Conservation (phyloP, 2,113 vertebrate genomes). For the Parus major region DNA sequence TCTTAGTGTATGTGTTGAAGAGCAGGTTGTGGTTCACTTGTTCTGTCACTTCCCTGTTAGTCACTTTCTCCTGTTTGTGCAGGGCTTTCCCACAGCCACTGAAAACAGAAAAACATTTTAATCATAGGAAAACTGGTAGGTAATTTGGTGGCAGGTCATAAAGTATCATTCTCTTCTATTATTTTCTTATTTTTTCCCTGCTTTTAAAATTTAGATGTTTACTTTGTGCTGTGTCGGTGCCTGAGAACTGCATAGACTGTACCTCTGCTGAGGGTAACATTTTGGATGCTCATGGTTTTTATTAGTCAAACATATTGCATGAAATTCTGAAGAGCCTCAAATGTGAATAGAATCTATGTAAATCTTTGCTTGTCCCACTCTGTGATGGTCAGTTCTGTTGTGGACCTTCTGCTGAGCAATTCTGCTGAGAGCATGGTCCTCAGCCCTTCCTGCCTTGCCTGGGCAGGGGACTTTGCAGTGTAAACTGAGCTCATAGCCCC, state of each 20-base stretch:
- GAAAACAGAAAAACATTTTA: background rate
- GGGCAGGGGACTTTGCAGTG: background rate
- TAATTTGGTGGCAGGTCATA: background rate
- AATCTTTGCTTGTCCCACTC: background rate
- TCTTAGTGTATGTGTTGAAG: background rate
- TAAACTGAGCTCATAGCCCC: background rate
- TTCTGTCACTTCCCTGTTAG: background rate
- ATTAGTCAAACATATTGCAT: background rate
- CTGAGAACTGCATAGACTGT: background rate
- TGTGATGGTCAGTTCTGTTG: fast-evolving
- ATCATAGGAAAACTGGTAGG: background rate
- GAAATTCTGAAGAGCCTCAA: background rate
- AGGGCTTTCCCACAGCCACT: slow-evolving; percentile 8
- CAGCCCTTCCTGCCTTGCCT: background rate
- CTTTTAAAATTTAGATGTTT: background rate
- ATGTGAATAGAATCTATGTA: background rate
- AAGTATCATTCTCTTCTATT: too few relatives aligned
- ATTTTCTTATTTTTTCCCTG: background rate
- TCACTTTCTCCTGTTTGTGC: slow-evolving; percentile 28
- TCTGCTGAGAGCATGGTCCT: fast-evolving
- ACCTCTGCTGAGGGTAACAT: background rate
- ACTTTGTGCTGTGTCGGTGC: background rate
- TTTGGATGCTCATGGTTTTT: background rate
- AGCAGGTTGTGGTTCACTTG: background rate
- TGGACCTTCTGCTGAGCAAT: background rate